These are phyloP conservation scores for Callipepla californica DNA, from an alignment of 2,113 vertebrate species.

Conservation along the genomic window DNA sequence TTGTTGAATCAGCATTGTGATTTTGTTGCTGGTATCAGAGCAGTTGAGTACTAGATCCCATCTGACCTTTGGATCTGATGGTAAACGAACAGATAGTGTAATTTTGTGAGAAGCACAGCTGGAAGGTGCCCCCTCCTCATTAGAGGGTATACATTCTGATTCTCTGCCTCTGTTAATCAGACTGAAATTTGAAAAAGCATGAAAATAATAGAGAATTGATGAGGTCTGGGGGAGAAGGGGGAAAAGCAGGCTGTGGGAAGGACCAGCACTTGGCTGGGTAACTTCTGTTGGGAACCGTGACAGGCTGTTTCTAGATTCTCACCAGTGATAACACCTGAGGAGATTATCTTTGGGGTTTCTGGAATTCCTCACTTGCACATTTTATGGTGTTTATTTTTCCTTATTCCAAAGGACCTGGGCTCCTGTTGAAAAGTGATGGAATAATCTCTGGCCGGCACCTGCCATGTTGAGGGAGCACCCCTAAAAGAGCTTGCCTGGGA, in stretches of 20 bases:
- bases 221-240: neutral
- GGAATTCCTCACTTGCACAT: constrained; percentile 39
- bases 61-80: neutral
- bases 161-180: neutral
- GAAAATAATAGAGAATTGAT: neutral
- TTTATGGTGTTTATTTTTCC: constrained; percentile 75
- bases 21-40: neutral
- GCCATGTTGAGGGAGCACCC: constrained; percentile 69
- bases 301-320: neutral
- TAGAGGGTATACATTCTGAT: neutral
- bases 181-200: neutral
- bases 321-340: neutral
- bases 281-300: neutral
- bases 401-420: constrained; percentile 77
- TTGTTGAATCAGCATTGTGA: neutral
- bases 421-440: constrained; percentile 73
- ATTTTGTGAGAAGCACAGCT: neutral
- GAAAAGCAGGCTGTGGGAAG: neutral
- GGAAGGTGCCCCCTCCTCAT: neutral
- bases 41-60: neutral
- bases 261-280: neutral
- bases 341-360: constrained; percentile 43
- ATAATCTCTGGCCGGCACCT: constrained; percentile 66
- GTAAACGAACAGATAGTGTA: neutral
- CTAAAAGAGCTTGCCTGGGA: constrained; percentile 71